A percentile compares a stretch with the other conserved stretches of the same genome.
These are phyloP conservation scores for Timandra comae DNA, from an alignment of 2,888 invertebrate species.

Conservation along the genomic window DNA sequence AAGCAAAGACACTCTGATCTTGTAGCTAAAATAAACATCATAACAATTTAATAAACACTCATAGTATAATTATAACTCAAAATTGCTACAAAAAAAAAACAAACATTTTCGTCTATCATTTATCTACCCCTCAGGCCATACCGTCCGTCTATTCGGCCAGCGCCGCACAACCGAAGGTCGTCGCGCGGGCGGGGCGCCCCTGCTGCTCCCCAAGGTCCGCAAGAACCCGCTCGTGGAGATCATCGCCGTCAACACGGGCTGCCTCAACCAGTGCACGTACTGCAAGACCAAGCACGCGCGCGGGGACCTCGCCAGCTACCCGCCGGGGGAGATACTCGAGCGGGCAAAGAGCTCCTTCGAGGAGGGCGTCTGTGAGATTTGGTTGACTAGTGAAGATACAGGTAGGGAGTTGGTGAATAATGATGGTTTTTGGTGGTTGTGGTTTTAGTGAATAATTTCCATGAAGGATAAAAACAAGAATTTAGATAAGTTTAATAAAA, in stretches of 20 bases:
- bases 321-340: constrained; percentile 90
- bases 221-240: constrained; percentile 98
- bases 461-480: too few species aligned
- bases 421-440: too few species aligned
- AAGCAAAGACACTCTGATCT: too few species aligned
- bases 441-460: too few species aligned
- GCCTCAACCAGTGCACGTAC: constrained; percentile 98
- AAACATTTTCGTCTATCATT: too few species aligned
- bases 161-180: constrained; percentile 87
- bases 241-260: constrained; percentile 96
- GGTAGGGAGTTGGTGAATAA: too few species aligned
- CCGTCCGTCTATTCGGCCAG: constrained; percentile 84
- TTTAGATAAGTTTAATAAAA: too few species aligned
- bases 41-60: too few species aligned
- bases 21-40: too few species aligned
- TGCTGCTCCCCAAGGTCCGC: constrained; percentile 94
- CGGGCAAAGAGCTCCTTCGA: constrained; percentile 90
- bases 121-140: constrained; percentile 74
- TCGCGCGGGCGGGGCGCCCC: constrained; percentile 90
- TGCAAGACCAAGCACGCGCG: constrained; percentile 99
- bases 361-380: constrained; percentile 97
- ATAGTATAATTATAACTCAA: too few species aligned
- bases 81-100: too few species aligned
- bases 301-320: constrained; percentile 97
- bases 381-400: constrained; percentile 98